These are phyloP conservation scores for Paragorgia papillata DNA, from an alignment of 92 coral and sea anemone species.

Conservation along the genomic window DNA sequence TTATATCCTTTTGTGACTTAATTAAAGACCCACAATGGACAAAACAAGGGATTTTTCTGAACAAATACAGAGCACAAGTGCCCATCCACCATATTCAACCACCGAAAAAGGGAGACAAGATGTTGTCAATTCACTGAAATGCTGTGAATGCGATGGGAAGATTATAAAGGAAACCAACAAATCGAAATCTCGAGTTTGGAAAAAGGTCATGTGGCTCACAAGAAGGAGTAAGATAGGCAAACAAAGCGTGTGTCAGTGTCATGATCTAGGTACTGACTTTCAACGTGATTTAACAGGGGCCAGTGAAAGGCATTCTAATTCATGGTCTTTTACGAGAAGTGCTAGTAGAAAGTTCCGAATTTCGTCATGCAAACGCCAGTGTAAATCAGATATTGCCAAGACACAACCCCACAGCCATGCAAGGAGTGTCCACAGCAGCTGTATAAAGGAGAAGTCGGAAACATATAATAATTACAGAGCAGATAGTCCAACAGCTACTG, in stretches of 20 bases:
- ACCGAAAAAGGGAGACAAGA: no score
- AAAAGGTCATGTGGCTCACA: conserved; percentile 90
- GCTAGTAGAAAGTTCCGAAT: conserved; percentile 34
- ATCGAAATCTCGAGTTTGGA: conserved; percentile 79
- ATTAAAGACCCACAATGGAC: no score
- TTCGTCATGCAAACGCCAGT: conserved; percentile 19
- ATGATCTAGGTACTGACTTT: not conserved
- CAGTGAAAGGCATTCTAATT: conserved; percentile 4
- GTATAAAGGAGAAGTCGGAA: not conserved
- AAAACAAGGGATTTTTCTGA: not conserved
- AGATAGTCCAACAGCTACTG: conserved; percentile 76
- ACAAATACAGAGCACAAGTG: not conserved
- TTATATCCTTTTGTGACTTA: no score
- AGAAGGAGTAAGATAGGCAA: conserved; percentile 66
- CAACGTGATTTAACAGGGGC: not conserved
- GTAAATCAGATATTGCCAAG: conserved; percentile 15
- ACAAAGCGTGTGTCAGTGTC: conserved; percentile 53
- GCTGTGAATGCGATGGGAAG: conserved; percentile 22
- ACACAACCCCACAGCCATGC: not conserved
- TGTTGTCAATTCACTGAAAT: no score
- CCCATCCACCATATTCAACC: no score
- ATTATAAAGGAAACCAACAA: conserved; percentile 50
- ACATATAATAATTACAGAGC: conserved; percentile 17
- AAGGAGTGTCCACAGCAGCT: not conserved
- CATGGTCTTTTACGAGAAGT: conserved; percentile 31